Conservation (phyloP, 2,113 vertebrate genomes). For the Strix uralensis region DNA sequence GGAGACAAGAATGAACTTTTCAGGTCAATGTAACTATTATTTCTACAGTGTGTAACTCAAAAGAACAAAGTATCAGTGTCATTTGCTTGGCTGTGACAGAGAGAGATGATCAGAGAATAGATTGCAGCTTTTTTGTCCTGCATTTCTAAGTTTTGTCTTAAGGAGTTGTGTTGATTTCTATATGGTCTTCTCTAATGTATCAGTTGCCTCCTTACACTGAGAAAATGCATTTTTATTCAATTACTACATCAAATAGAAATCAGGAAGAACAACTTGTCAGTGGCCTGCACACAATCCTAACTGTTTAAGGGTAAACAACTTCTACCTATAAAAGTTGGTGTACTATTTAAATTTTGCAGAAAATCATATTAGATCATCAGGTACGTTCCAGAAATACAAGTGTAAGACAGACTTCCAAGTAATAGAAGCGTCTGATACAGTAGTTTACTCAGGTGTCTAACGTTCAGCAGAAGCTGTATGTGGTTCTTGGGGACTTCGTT, state of each 20-base stretch:
- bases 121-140: neutral
- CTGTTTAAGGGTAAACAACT: neutral
- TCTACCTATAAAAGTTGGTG: neutral
- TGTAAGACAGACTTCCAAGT: neutral
- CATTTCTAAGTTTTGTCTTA: neutral
- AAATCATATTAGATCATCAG: neutral
- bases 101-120: neutral
- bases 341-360: neutral
- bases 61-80: neutral
- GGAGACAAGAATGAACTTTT: neutral
- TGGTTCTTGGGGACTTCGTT: neutral
- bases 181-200: neutral
- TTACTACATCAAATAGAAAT: neutral
- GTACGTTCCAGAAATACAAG: neutral
- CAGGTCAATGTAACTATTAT: neutral
- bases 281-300: neutral
- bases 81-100: neutral
- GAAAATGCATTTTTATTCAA: neutral
- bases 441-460: neutral
- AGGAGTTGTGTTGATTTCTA: neutral
- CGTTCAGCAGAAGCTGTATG: neutral
- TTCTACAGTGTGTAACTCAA: neutral
- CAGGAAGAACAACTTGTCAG: neutral
- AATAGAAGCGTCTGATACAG: neutral
- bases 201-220: neutral